Conservation (phyloP, 2,113 vertebrate species). For the Odocoileus hemionus region DNA sequence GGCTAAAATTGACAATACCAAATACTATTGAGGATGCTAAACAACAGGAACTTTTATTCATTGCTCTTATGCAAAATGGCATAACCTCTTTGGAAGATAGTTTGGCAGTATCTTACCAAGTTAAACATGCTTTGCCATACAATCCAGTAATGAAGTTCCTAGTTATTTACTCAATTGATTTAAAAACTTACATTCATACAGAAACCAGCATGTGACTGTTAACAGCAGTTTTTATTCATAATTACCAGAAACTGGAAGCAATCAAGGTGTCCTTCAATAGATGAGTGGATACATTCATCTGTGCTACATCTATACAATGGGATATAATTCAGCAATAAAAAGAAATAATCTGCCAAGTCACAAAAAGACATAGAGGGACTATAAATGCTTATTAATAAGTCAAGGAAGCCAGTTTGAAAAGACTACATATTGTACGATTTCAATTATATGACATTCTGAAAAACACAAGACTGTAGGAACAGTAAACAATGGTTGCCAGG, state of each 20-base stretch:
- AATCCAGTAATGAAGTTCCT: background rate
- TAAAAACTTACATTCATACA: background rate
- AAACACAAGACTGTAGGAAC: background rate
- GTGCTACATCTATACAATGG: background rate
- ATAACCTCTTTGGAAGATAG: background rate
- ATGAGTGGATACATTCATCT: background rate
- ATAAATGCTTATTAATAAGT: background rate
- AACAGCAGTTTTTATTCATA: background rate
- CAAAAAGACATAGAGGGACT: conserved; percentile 13
- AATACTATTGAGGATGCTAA: background rate
- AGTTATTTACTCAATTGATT: background rate
- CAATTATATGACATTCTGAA: background rate
- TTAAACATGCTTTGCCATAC: background rate
- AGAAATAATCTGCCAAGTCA: background rate
- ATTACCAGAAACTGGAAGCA: background rate
- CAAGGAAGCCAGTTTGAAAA: conserved; percentile 24
- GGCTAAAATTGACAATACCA: conserved; percentile 3
- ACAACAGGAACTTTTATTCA: background rate
- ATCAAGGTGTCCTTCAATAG: background rate
- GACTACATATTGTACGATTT: background rate
- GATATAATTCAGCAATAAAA: conserved; percentile 23
- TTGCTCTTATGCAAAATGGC: background rate
- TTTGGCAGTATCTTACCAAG: conserved; percentile 2
- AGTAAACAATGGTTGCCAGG: background rate
- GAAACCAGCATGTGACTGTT: background rate